Conservation (phyloP, 2,888 invertebrate species). For the Dolichopus griseipennis region DNA sequence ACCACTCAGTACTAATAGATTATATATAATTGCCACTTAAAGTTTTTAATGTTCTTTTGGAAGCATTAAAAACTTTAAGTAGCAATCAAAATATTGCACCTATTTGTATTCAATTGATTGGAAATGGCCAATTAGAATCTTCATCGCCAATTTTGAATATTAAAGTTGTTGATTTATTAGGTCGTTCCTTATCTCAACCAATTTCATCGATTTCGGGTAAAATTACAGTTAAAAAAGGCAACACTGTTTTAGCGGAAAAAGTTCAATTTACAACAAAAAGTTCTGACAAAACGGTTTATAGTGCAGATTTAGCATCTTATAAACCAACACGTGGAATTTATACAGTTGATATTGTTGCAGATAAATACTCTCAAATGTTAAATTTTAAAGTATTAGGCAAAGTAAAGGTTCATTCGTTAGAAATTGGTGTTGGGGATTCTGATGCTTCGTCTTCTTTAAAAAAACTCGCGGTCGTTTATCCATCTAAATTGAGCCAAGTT, state of each 20-base stretch:
- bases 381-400: conserved; percentile 66
- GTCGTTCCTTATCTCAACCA: conserved; percentile 51
- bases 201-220: conserved; percentile 33
- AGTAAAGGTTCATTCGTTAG: conserved; percentile 65
- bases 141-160: conserved; percentile 65
- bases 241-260: conserved; percentile 51
- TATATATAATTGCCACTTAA: no score
- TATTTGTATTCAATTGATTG: conserved; percentile 70
- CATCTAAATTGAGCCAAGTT: conserved; percentile 57
- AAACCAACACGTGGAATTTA: conserved; percentile 81
- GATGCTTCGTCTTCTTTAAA: conserved; percentile 81
- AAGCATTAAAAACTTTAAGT: conserved; percentile 55
- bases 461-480: conserved; percentile 62
- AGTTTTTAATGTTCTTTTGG: conserved; percentile 69
- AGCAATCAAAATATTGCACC: conserved; percentile 71
- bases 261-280: conserved; percentile 58
- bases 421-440: conserved; percentile 81
- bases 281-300: conserved; percentile 59
- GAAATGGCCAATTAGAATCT: conserved; percentile 65
- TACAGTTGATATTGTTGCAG: conserved; percentile 66
- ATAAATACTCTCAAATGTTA: conserved; percentile 51
- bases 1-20: no score
- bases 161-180: conserved; percentile 65
- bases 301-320: conserved; percentile 64
- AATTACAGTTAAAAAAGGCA: conserved; percentile 45